Evolutionary conservation across 2,888 invertebrate species (phyloP), one percentile per base, ranked within the genome.

Genomic region (Drosophila cognata): DNA sequence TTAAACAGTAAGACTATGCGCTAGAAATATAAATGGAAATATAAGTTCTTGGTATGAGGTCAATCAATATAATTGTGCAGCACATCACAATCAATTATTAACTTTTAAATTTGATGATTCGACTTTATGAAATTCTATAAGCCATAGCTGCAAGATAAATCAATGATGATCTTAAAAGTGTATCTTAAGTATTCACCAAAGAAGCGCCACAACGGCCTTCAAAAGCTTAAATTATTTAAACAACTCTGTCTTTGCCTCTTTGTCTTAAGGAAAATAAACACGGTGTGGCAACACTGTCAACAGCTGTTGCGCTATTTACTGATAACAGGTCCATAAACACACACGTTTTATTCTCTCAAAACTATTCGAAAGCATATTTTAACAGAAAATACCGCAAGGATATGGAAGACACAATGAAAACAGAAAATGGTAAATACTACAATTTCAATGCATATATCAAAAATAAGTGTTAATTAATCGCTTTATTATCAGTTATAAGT

Each of bases 281-380:
- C 36, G 31, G 28, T 71, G 60, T 73, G 88, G 82, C 88, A 87
- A 50, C 79, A 4, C 79, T 51, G 6, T 21, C 21, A 75, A 58
- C 81, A 82, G 79, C 81, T 82, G 81, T 41, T 69, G 29, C 13
- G 10, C 28, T 31, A 31, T 62, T 43, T 13, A 57, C 52, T 69
- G 77, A 77, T 72, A 77, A 68, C 51, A 71, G 31, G 31, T 52
- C 59, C 11, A 28, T 16, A 68, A 28, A 61, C 41, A 60, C 48
- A 52, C 29, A 60, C 52, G 61, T 57, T 74, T 50, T 57, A 53
- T 63, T 16, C 6, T 6, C 4, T 16, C 2, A 46, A 46, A 16
- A 46, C 46, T 46, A 46, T 7, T 25, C 16, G 16, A 46, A 16
- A 46, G 8, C 46, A 46, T 46, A 28, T 28, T 25, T 25, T 16